These are phyloP conservation scores for Campoplex capitator DNA, from an alignment of 2,888 invertebrate species.

Conservation along the genomic window DNA sequence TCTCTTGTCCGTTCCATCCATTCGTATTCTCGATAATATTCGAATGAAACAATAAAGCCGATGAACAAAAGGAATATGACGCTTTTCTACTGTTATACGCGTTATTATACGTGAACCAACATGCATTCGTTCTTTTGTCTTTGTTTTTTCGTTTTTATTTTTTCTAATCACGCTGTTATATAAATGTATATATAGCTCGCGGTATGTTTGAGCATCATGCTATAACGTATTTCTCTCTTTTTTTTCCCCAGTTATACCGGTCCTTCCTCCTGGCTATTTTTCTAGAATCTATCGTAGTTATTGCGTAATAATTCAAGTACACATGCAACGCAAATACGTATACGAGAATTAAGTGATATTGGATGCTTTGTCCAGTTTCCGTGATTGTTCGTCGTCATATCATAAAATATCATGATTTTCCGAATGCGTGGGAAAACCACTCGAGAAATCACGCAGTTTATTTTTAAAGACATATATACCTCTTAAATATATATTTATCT, in stretches of 20 bases:
- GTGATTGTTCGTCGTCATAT: background rate
- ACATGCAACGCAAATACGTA: background rate
- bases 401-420: background rate
- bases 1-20: constrained; percentile 38
- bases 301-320: background rate
- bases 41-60: constrained; percentile 64
- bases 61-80: constrained; percentile 53
- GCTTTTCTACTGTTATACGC: constrained; percentile 34
- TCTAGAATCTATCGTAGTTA: constrained; percentile 3
- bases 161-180: constrained; percentile 7
- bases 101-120: constrained; percentile 32
- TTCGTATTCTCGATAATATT: constrained; percentile 59
- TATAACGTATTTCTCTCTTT: background rate
- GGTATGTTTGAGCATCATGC: constrained; percentile 10
- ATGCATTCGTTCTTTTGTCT: constrained; percentile 29
- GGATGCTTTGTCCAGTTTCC: constrained; percentile 10
- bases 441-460: background rate
- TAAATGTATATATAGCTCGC: background rate
- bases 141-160: constrained; percentile 30
- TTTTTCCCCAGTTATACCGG: constrained; percentile 6
- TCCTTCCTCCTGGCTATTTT: constrained; percentile 9
- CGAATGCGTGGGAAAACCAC: background rate
- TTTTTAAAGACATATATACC: background rate
- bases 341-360: background rate
- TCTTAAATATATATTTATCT: background rate